Evolutionary conservation across 2,888 invertebrate genomes (phyloP).

Genomic region (Dynastes grantii): DNA sequence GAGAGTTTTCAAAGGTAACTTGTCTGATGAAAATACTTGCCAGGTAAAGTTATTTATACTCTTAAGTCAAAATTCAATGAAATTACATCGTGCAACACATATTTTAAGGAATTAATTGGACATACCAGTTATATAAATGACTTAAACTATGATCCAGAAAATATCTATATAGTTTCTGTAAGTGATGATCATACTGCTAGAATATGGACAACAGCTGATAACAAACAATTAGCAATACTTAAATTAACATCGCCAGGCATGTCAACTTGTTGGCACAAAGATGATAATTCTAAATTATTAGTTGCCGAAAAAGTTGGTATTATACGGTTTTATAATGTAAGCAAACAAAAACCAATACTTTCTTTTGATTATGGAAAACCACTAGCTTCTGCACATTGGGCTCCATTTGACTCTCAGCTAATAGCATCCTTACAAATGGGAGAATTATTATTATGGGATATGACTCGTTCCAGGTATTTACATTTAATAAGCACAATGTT

Average conservation of each 20-base stretch:
- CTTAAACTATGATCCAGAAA: slow-evolving; percentile 80
- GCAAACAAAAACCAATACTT: slow-evolving; percentile 77
- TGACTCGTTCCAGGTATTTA: slow-evolving; percentile 77
- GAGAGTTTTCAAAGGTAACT: slow-evolving; percentile 74
- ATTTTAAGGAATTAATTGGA: slow-evolving; percentile 73
- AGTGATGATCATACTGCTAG: slow-evolving; percentile 85
- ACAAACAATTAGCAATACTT: slow-evolving; percentile 74
- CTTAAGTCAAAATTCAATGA: neutral
- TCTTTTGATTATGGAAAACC: slow-evolving; percentile 79
- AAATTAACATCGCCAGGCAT: slow-evolving; percentile 78
- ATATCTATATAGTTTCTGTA: slow-evolving; percentile 80
- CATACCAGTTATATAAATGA: slow-evolving; percentile 82
- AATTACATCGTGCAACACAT: neutral
- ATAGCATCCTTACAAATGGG: slow-evolving; percentile 79
- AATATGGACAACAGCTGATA: slow-evolving; percentile 76
- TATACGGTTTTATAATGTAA: slow-evolving; percentile 81
- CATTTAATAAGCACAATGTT: neutral
- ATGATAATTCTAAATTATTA: slow-evolving; percentile 80
- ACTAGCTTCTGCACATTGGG: slow-evolving; percentile 82
- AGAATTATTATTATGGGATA: slow-evolving; percentile 80
- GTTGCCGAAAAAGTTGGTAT: slow-evolving; percentile 85
- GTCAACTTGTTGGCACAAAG: slow-evolving; percentile 79
- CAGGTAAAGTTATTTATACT: slow-evolving; percentile 64
- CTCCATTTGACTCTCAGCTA: slow-evolving; percentile 74
- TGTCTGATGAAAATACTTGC: slow-evolving; percentile 71